A percentile compares a stretch with the other conserved stretches of the same genome.
Conservation (phyloP, 2,113 vertebrate genomes). For the Engraulis encrasicolus region DNA sequence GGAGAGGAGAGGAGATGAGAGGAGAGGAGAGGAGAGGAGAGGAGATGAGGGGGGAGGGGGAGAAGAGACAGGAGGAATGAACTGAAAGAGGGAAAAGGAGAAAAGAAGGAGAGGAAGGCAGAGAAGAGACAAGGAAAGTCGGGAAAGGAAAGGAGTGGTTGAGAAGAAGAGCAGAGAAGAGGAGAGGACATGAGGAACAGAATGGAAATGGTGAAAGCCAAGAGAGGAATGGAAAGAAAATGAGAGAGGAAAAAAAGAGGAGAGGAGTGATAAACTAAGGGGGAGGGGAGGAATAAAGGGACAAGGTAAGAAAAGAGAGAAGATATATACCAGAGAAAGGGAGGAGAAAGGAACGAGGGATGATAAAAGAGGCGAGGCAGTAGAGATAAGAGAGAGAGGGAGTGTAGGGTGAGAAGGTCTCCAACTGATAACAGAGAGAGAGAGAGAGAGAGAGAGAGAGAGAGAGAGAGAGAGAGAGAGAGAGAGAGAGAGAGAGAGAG, state of each 20-base stretch:
- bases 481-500: too few relatives aligned
- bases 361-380: conserved; percentile 10
- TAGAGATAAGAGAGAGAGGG: conserved; percentile 23
- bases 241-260: neutral
- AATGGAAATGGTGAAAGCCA: neutral
- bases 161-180: neutral
- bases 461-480: too few relatives aligned
- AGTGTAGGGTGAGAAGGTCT: too few relatives aligned
- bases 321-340: neutral
- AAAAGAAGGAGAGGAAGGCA: neutral
- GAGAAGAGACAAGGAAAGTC: neutral
- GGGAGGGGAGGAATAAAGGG: conserved; percentile 5
- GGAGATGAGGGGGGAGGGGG: neutral
- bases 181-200: neutral
- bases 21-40: conserved; percentile 30
- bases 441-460: too few relatives aligned
- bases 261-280: neutral
- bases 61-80: neutral
- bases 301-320: neutral
- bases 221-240: neutral
- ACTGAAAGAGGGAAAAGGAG: neutral
- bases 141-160: neutral
- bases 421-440: too few relatives aligned
- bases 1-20: conserved; percentile 23
- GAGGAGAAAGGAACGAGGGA: neutral